Base-by-base conservation (phyloP, 2,113 vertebrate species). In the Paradoxurus hermaphroditus region DNA sequence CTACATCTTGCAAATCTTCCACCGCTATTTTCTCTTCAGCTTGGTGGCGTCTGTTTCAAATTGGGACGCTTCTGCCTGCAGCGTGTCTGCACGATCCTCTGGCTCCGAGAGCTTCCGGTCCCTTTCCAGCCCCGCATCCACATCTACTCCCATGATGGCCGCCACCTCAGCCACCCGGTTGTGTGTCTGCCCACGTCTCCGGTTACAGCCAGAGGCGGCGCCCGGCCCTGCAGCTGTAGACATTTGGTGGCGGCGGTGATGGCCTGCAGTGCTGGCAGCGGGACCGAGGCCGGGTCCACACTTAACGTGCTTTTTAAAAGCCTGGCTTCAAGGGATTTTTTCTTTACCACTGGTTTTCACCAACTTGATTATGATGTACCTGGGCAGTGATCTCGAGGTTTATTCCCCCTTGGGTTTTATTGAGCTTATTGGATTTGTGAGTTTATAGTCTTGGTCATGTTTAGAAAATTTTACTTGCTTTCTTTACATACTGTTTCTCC, bases 121-220 rank as follows among this genome's bases (percentile, higher is more conserved):
- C 73, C 99, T 98, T 90, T 99, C 99, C 98, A 99, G 72, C 0
- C 99, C 99, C 98, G 99, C 99, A 98, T 99, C 99, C 98, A 99
- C 99, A 0, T 99, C 99, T 85, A 99, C 99, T 18, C 99, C 98
- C 99, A 99, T 99, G 96, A 99, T 99, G 98, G 99, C 99, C 97
- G 99, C 99, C 86, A 99, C 99, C 99, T 99, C 36, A 27, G 15
- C 25, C 29, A 2, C 25, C 27, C 13, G 23, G 41, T 44, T 44
- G 3, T 27, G 12, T 73, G 39, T 73, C 39, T 25, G 13, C 72
- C 25, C 23, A 29, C 3, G 72, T 41, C 72, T 73, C 72, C 25
- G 6, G 39, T 73, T 39, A 44, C 39, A 4, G 27, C 27, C 9
- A 29, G 62, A 63, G 62, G 27, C 27, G 7, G 62, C 21, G 23